phyloP scores from a whole-genome alignment of 2,888 invertebrate genomes.

The Cephus sareptanus region DNA sequence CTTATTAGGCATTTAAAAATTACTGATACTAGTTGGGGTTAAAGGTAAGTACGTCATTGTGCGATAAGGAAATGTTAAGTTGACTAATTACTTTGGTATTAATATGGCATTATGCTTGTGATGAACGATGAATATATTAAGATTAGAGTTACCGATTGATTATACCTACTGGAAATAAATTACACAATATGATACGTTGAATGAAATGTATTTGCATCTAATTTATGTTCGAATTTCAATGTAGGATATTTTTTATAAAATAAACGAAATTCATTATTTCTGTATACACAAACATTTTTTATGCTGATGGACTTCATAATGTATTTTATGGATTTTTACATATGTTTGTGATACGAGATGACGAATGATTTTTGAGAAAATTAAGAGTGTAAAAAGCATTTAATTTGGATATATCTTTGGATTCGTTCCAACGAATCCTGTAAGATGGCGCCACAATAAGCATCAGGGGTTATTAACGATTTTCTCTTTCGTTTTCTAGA shows the following conservation, averaged over 20 bases:
- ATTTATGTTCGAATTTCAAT: not conserved
- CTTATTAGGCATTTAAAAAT: not conserved
- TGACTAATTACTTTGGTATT: too few species aligned
- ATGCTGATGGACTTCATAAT: not conserved
- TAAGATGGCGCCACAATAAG: not conserved
- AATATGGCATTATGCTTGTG: not conserved
- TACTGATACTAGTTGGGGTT: not conserved
- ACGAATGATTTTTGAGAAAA: not conserved
- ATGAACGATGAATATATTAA: not conserved
- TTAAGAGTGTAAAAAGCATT: not conserved
- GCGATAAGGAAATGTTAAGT: too few species aligned
- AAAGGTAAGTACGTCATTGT: not conserved
- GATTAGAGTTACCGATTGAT: not conserved
- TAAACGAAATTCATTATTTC: not conserved
- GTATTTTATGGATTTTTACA: not conserved
- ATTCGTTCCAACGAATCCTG: not conserved
- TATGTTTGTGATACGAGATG: too few species aligned
- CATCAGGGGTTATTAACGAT: not conserved
- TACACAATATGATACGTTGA: not conserved
- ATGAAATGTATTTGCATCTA: not conserved
- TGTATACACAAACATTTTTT: not conserved
- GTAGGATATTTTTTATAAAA: not conserved
- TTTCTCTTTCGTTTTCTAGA: not conserved
- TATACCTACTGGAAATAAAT: not conserved
- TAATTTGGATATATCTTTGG: not conserved